Base-by-base conservation (phyloP, 1,140 invertebrate species). In the Chrysoperla carnea region DNA sequence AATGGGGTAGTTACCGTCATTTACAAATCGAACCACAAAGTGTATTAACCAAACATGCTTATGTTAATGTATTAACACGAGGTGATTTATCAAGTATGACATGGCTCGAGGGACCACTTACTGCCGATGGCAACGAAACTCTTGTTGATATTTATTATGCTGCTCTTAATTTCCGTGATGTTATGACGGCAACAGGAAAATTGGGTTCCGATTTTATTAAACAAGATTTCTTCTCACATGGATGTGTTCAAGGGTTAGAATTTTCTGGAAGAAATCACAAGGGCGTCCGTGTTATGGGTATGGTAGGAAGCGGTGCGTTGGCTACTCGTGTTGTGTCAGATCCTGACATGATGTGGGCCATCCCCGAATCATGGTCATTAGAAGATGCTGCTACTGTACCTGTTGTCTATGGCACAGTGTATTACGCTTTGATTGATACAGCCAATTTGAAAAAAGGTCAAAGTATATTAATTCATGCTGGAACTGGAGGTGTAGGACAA, bases 331-430 rank as follows among this genome's bases (percentile, higher is more conserved):
- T 76, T 3, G 37, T 69, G 36, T 64, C 66, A 6, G 74, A 85
- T 52, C 60, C 62, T 29, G 53, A 62, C 6, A 68, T 86, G 2
- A 50, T 75, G 11, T 93, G 86, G 86, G 54, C 73, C 2, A 67
- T 95, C 13, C 91, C 91, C 4, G 71, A 84, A 1, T 52, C 72
- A 6, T 94, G 89, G 89, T 73, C 69, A 1, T 60, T 95, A 14
- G 76, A 84, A 53, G 83, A 95, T 36, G 91, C 89, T 1, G 84
- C 85, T 0, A 88, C 88, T 1, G 70, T 95, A 0, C 90, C 90
- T 4, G 78, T 81, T 1, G 83, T 83, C 6, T 94, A 92, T 54
- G 71, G 72, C 37, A 93, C 87, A 0, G 85, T 76, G 2, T 83
- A 86, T 48, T 88, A 87, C 56, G 81, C 86, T 7, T 67, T 96